These are phyloP conservation scores for Limnephilus rhombicus DNA, from an alignment of 2,888 invertebrate genomes.

Conservation along the genomic window DNA sequence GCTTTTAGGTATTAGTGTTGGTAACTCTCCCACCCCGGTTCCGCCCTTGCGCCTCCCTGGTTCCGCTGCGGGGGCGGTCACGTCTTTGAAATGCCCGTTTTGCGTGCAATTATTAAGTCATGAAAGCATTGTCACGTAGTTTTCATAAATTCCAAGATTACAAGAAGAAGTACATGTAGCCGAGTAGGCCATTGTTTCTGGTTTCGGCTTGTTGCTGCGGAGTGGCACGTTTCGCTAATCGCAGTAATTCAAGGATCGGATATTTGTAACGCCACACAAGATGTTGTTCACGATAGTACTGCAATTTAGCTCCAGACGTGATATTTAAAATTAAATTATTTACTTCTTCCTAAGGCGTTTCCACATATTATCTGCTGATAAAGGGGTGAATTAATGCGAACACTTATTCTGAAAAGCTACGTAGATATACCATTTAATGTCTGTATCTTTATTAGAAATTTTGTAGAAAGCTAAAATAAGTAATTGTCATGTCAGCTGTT, in stretches of 20 bases:
- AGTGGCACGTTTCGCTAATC: constrained; percentile 41
- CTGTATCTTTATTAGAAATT: not conserved
- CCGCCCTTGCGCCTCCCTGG: not conserved
- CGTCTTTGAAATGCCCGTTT: constrained; percentile 33
- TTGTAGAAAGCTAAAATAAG: too few relatives aligned
- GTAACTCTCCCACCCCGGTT: not conserved
- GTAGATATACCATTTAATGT: not conserved
- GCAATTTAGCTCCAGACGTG: constrained; percentile 36
- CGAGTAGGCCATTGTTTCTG: constrained; percentile 12
- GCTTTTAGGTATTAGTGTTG: constrained; percentile 49
- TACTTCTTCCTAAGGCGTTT: not conserved
- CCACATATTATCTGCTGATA: not conserved
- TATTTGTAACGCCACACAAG: constrained; percentile 31
- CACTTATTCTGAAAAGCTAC: too few relatives aligned
- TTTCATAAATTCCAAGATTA: constrained; percentile 62
- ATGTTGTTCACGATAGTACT: constrained; percentile 20
- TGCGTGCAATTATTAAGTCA: constrained; percentile 62
- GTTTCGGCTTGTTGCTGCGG: not conserved
- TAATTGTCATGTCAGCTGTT: too few relatives aligned
- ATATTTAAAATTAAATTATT: constrained; percentile 1
- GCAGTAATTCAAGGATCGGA: constrained; percentile 36
- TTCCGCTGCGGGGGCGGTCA: constrained; percentile 31
- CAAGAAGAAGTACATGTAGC: constrained; percentile 15
- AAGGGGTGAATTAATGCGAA: not conserved
- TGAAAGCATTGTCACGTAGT: constrained; percentile 63